Evolutionary conservation across 2,888 invertebrate species (phyloP).

Genomic region (Timema podura): DNA sequence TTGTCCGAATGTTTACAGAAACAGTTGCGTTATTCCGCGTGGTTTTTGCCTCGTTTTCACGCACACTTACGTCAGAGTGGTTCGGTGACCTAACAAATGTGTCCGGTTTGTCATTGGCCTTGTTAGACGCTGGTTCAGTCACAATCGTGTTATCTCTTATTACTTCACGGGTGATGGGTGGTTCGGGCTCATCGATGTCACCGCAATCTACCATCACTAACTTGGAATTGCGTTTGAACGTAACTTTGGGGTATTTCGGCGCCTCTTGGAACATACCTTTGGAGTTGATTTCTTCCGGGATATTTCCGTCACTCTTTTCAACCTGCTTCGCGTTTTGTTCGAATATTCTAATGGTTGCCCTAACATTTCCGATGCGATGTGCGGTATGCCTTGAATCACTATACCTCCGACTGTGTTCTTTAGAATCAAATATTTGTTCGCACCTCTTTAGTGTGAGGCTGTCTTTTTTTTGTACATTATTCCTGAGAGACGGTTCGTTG

Average conservation of each 20-base stretch:
- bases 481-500: too few species aligned
- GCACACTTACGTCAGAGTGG: background rate
- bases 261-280: background rate
- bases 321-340: slow-evolving; percentile 38
- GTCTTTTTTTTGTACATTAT: background rate
- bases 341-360: slow-evolving; percentile 43
- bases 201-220: slow-evolving; percentile 18
- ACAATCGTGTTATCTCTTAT: background rate
- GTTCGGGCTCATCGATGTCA: background rate
- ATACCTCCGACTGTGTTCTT: slow-evolving; percentile 31
- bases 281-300: background rate
- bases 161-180: too few species aligned
- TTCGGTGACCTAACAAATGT: background rate
- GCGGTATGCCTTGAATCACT: slow-evolving; percentile 7
- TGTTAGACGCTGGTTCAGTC: background rate
- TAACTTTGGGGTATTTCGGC: slow-evolving; percentile 18
- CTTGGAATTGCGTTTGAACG: slow-evolving; percentile 12
- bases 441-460: slow-evolving; percentile 7
- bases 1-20: too few species aligned
- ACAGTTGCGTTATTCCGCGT: too few species aligned
- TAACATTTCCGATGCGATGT: slow-evolving; percentile 36
- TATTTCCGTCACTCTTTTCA: background rate
- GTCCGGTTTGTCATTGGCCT: background rate
- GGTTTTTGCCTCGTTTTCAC: too few species aligned
- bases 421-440: slow-evolving; percentile 28